Conservation (phyloP, 2,888 invertebrate genomes). For the Autographa gamma region DNA sequence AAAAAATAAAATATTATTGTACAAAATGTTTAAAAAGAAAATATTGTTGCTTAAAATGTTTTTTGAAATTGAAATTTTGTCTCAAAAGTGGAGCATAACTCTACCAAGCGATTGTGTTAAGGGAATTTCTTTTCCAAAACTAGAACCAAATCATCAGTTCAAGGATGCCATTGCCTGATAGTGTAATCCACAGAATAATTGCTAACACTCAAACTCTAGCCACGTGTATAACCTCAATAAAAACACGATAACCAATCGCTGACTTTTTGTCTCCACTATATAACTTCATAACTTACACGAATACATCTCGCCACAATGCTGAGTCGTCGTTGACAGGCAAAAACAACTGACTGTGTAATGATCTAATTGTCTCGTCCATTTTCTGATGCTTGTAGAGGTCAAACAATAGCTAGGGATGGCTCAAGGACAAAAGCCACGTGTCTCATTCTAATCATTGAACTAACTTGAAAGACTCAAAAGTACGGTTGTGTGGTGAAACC, state of each 20-base stretch:
- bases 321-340: background rate
- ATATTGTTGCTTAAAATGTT: too few species aligned
- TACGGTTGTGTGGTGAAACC: slow-evolving; percentile 17
- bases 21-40: too few species aligned
- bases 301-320: background rate
- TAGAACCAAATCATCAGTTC: too few species aligned
- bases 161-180: too few species aligned
- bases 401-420: background rate
- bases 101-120: too few species aligned
- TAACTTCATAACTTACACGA: background rate
- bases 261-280: background rate
- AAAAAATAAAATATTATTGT: too few species aligned
- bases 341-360: background rate
- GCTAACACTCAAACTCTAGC: background rate
- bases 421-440: slow-evolving; percentile 12
- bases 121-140: too few species aligned
- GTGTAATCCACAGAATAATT: background rate
- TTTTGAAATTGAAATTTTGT: too few species aligned
- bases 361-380: background rate
- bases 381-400: background rate
- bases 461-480: slow-evolving; percentile 14
- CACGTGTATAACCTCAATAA: background rate
- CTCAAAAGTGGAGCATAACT: too few species aligned
- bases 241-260: background rate
- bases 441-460: slow-evolving; percentile 2